These are phyloP conservation scores for Zosterops borbonicus DNA, from an alignment of 2,113 vertebrate genomes.

Conservation along the genomic window DNA sequence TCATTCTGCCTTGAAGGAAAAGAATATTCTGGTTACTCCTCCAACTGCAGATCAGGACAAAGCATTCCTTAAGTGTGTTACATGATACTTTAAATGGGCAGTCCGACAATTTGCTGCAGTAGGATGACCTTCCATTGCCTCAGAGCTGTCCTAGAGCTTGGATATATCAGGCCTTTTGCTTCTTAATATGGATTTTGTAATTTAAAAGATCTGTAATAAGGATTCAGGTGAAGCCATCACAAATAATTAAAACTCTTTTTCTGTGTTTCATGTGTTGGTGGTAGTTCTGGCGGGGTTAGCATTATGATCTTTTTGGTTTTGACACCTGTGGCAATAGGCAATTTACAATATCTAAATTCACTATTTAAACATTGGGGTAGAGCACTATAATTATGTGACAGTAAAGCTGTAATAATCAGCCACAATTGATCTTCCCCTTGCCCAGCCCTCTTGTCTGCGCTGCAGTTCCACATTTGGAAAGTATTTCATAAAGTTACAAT, in stretches of 20 bases:
- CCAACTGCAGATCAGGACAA: background rate
- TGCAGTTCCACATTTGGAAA: conserved; percentile 47
- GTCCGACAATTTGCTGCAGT: background rate
- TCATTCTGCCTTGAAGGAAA: conserved; percentile 21
- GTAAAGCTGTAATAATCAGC: conserved; percentile 64
- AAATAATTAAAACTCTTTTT: conserved; percentile 34
- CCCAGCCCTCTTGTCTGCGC: conserved; percentile 63
- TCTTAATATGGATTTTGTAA: background rate
- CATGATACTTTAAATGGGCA: background rate
- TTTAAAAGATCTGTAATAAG: background rate
- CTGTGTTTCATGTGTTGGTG: background rate
- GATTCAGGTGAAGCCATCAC: background rate
- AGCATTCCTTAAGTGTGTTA: background rate
- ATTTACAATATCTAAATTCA: conserved; percentile 54
- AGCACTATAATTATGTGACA: conserved; percentile 63
- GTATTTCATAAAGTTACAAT: conserved; percentile 47
- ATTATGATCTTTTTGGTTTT: conserved; percentile 51
- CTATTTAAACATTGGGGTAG: conserved; percentile 60
- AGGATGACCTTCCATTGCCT: background rate
- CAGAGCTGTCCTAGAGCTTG: background rate
- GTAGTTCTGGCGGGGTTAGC: conserved; percentile 13
- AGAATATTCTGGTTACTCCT: conserved; percentile 1
- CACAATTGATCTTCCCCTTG: conserved; percentile 60
- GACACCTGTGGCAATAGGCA: conserved; percentile 66
- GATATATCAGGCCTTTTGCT: background rate